These are phyloP conservation scores for Asteroscopus sphinx DNA, from an alignment of 2,888 invertebrate genomes.

Conservation along the genomic window DNA sequence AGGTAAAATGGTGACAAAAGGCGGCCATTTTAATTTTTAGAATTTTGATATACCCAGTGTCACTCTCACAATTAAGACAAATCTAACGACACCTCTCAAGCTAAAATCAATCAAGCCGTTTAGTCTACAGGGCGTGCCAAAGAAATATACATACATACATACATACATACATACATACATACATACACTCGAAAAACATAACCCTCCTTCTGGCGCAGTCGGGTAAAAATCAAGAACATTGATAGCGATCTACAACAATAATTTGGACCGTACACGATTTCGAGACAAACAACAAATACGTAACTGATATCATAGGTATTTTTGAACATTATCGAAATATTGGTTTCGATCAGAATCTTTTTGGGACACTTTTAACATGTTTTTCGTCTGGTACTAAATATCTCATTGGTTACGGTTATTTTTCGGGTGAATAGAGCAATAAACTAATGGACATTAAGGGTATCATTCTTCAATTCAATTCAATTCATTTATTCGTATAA, in stretches of 20 bases:
- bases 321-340: conserved; percentile 1
- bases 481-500: too few species aligned
- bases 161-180: too few species aligned
- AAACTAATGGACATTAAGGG: conserved; percentile 1
- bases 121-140: too few species aligned
- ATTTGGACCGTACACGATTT: conserved; percentile 18
- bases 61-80: too few species aligned
- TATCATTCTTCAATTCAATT: not conserved
- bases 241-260: conserved; percentile 18
- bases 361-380: conserved; percentile 2
- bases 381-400: conserved; percentile 1
- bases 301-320: not conserved
- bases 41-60: too few species aligned
- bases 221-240: not conserved
- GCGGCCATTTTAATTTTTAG: too few species aligned
- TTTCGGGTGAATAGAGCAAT: conserved; percentile 12
- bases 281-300: conserved; percentile 17
- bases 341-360: conserved; percentile 32
- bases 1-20: too few species aligned
- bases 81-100: too few species aligned
- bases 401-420: conserved; percentile 6
- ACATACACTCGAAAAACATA: too few species aligned
- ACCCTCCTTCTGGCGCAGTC: too few species aligned
- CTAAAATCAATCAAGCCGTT: too few species aligned
- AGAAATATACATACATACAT: too few species aligned